phyloP scores from a whole-genome alignment of 2,888 invertebrate species.

The Isotomurus palustris region DNA sequence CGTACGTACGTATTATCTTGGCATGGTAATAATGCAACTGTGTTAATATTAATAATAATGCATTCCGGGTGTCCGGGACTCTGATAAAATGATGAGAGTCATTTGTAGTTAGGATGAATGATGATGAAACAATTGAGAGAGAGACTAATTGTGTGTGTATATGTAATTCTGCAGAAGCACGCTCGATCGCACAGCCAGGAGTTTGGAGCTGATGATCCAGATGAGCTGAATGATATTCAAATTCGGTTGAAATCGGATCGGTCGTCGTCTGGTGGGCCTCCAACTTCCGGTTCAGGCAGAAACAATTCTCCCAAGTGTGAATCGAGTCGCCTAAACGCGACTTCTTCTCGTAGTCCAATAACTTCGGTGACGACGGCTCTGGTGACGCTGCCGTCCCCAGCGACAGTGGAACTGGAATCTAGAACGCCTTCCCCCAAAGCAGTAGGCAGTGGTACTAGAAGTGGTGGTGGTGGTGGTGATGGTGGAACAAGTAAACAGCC shows the following conservation, averaged over 20 bases:
- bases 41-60: too few relatives aligned
- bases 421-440: constrained; percentile 43
- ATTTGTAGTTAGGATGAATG: too few relatives aligned
- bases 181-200: constrained; percentile 41
- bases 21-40: too few relatives aligned
- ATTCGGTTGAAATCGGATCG: constrained; percentile 48
- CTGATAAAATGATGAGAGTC: too few relatives aligned
- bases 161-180: constrained; percentile 43
- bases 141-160: too few relatives aligned
- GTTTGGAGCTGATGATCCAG: constrained; percentile 47
- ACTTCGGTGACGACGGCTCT: constrained; percentile 46
- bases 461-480: constrained; percentile 15
- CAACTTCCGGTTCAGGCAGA: constrained; percentile 31
- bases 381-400: constrained; percentile 45
- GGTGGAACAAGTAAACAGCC: constrained; percentile 38
- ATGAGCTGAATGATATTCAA: constrained; percentile 53
- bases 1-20: too few relatives aligned
- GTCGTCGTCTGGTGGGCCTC: constrained; percentile 7
- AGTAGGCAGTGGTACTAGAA: constrained; percentile 18
- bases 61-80: too few relatives aligned
- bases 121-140: too few relatives aligned
- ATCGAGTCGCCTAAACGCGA: constrained; percentile 36
- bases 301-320: constrained; percentile 27
- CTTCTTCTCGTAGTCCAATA: constrained; percentile 36
- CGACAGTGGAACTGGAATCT: constrained; percentile 45